Evolutionary conservation across 2,797 vertebrate species (phyloP), one percentile per base, ranked within the genome.

Genomic region (Pangasius macronema): DNA sequence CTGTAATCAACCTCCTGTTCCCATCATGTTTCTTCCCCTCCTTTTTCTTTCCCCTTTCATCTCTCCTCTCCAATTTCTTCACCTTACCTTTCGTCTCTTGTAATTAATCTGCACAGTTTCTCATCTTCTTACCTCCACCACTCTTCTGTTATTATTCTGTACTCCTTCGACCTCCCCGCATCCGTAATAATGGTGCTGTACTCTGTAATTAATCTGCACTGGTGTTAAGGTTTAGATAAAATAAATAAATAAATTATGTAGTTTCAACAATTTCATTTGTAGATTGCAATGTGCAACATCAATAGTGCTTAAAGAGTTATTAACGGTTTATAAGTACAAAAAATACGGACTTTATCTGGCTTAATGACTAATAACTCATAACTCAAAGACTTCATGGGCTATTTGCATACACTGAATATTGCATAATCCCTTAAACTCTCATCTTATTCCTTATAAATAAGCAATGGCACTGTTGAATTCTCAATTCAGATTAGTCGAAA

Each of bases 1-100:
- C 85, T 81, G 65, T 86, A 86, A 82, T 86, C 77, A 82, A 82
- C 27, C 51, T 70, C 33, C 18, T 5, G n/a, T 59, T 77, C 36
- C 27, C 8, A 39, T 73, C 11, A 16, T 84, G 13, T 42, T 57
- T 57, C 67, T 42, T 73, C 5, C 30, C 22, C 77, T 30, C n/a
- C 14, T 76, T 73, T 22, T 46, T 67, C 10, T 82, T 51, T 68
- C 39, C 68, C 8, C 24, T 65, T 61, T 49, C 20, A 22, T 76
- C 53, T 42, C 8, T 27, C 24, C 27, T 83, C 55, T 30, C 57
- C 59, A 14, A 55, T 30, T 77, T 67, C 59, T 59, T 83, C 81
- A 42, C 46, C 49, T 33, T 36, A 5, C 39, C 57, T 73, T 72
- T 73, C 7, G 5, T 33, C 83, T 73, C 55, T 27, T 85, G 30